Evolutionary conservation across 2,113 vertebrate species (phyloP), one percentile per base, ranked within the genome.

Genomic region (Trematomus loennbergii): DNA sequence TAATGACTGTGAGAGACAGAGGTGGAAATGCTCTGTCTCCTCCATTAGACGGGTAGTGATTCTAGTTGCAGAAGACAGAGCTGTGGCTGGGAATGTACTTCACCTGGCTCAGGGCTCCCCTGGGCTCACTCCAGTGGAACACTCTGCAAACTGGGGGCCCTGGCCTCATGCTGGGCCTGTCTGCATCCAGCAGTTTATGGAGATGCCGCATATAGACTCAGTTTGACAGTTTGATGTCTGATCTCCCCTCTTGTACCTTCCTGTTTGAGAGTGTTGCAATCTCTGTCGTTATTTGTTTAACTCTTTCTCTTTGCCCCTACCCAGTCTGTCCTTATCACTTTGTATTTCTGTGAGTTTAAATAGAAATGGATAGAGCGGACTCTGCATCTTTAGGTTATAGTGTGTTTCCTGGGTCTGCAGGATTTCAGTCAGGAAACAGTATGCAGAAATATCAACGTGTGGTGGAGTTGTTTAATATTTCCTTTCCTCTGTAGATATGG

Each of bases 31-130:
- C 83, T 81, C 87, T 71, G 89, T 82, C 83, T 87, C 76, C 80
- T 87, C 85, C 29, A 62, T 81, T 81, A 71, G 84, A 80, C 16
- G 22, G 12, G 53, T 49, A 79, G 76, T 72, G 86, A 88, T 82
- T 83, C 79, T 84, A 75, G 74, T 87, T 84, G 82, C 87, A 86
- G 74, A 87, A 86, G 91, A 89, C 89, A 76, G 85, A 75, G 48
- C 75, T n/a, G 75, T 49, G 75, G 79, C 92, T 93, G 91, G 92
- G 86, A 93, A 92, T 90, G 88, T 93, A 93, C 91, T 95, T 93
- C 88, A 90, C 89, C 83, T 81, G 76, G 80, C 77, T 82, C 87
- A 74, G 79, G 55, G 68, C 85, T 93, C 92, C 88, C 92, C 33
- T 66, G 93, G 85, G 92, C 74, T 81, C 91, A 66, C 90, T 89